Conservation (phyloP, 2,797 vertebrate species). For the Ammospiza maritima region DNA sequence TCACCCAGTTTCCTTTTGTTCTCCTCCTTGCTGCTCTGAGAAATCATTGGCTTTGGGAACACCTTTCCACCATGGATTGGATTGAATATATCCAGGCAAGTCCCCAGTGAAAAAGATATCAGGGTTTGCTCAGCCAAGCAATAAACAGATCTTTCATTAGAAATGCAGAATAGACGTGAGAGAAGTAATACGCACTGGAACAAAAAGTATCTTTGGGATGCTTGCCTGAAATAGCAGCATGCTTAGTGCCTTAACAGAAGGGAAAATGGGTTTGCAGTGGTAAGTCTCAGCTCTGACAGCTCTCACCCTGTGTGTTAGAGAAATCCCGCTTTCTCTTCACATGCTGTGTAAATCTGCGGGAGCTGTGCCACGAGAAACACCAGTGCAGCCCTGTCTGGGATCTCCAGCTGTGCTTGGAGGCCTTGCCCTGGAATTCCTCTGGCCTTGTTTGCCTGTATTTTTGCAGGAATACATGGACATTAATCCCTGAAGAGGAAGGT, state of each 20-base stretch:
- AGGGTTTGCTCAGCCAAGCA: neutral
- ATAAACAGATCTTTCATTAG: neutral
- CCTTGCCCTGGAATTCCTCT: neutral
- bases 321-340: neutral
- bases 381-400: neutral
- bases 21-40: neutral
- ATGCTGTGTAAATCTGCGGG: neutral
- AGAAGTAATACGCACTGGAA: neutral
- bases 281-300: neutral
- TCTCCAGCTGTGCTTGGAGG: neutral
- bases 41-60: accelerated
- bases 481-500: neutral
- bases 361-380: neutral
- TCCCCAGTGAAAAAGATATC: neutral
- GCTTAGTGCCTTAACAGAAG: neutral
- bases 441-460: neutral
- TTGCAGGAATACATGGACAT: neutral
- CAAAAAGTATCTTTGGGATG: neutral
- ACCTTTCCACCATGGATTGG: accelerated
- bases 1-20: neutral
- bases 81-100: neutral
- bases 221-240: neutral
- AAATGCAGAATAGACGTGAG: neutral
- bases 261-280: neutral
- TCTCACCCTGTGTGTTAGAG: neutral